A percentile compares a stretch with the other conserved stretches of the same genome.
phyloP scores from a whole-genome alignment of 2,888 invertebrate species.

The Lasioglossum marginatum region DNA sequence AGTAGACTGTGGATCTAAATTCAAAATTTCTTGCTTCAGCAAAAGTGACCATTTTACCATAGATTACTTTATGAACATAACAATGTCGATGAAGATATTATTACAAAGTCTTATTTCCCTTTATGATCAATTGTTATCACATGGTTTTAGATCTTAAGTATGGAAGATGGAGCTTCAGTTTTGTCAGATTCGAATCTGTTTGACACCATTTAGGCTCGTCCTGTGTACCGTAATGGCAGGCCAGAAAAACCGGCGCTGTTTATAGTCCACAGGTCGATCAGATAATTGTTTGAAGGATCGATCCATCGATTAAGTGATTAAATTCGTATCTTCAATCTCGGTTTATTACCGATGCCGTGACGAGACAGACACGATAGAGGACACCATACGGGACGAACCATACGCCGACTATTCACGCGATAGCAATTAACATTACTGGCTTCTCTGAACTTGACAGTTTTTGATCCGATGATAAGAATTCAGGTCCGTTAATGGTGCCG shows the following conservation, averaged over 20 bases:
- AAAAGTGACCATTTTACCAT: too few species aligned
- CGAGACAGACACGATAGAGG: constrained; percentile 7
- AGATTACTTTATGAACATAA: too few species aligned
- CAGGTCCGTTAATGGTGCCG: neutral
- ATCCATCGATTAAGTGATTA: constrained; percentile 11
- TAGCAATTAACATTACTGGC: neutral
- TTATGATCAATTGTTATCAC: too few species aligned
- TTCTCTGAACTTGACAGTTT: constrained; percentile 5
- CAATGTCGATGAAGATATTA: too few species aligned
- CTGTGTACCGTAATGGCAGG: neutral
- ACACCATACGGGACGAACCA: neutral
- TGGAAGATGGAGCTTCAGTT: neutral
- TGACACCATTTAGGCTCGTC: neutral
- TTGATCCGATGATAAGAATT: neutral
- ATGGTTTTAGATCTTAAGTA: neutral
- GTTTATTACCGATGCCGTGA: constrained; percentile 11
- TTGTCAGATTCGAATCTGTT: neutral
- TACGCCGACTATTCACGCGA: neutral
- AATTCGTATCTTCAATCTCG: constrained; percentile 6
- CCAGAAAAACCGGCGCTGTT: neutral
- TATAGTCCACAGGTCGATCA: neutral
- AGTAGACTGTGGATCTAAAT: too few species aligned
- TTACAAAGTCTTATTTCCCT: too few species aligned
- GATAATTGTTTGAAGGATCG: neutral
- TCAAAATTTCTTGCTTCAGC: too few species aligned